Base-by-base conservation (phyloP, 2,888 invertebrate species). In the Microctonus hyperodae region DNA sequence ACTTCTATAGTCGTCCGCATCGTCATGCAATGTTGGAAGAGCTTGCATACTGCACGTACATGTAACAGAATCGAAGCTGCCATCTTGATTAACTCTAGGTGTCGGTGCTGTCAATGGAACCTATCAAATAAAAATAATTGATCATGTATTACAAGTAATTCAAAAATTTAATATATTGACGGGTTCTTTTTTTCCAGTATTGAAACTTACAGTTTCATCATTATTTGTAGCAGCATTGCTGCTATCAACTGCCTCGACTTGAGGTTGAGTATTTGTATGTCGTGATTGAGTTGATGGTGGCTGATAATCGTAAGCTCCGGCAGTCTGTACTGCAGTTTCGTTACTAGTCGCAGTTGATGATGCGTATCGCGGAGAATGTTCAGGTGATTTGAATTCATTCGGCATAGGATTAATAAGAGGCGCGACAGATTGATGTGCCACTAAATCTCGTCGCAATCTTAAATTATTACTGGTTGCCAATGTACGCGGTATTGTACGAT, bases 1-100 rank as follows among this genome's bases (percentile, higher is more conserved):
- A 84, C 91, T 92, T 74, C 93, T 88, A 81, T 92, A 92, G 83
- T 92, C 92, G 79, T 92, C 92, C 58, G 88, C 87, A 64, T 89
- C 89, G 71, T 86, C 86, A 72, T 82, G 84, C 60, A 81, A 72
- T 56, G 83, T 82, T 65, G 81, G 83, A 69, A 81, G 84, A 82
- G 72, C 82, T 73, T 83, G 83, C 75, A 81, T 78, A 57, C 80
- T 83, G 64, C 83, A 84, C 16, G 81, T 81, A 64, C 83, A 84
- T 25, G 82, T 77, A 7, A 81, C 82, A 23, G 83, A 84, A 64
- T 84, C 83, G 66, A 83, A 83, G 60, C 83, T 84, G 63, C 83
- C 83, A 31, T 83, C 81, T 66, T 82, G 82, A 65, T 82, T 81
- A 16, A 81, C 79, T 44, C 7, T 44, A 16, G 44, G 1, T 5